Percentiles rank a stretch among this genome's conserved stretches.
Conservation (phyloP, 2,797 vertebrate genomes). For the Rhinella marina region DNA sequence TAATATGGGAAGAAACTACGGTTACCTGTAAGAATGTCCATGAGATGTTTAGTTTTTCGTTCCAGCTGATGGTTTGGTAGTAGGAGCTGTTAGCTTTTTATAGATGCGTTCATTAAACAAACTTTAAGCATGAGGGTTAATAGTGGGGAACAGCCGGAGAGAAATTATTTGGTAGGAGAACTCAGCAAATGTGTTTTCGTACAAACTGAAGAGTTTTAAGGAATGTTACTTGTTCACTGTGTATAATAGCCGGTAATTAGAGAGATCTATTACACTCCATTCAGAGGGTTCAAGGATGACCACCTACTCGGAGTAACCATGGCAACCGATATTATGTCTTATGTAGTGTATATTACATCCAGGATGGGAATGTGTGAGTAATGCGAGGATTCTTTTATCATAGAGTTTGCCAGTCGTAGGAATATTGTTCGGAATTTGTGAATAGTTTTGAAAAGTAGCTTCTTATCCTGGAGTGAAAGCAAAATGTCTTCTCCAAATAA, state of each 20-base stretch:
- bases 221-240: slow-evolving; percentile 84
- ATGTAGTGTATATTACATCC: slow-evolving; percentile 34
- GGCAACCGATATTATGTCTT: slow-evolving; percentile 57
- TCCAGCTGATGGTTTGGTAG: slow-evolving; percentile 30
- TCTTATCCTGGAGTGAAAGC: not conserved
- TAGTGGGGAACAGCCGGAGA: slow-evolving; percentile 88
- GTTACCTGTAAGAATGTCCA: slow-evolving; percentile 59
- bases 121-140: slow-evolving; percentile 81
- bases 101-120: slow-evolving; percentile 84
- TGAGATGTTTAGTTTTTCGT: slow-evolving; percentile 65
- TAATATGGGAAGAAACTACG: not conserved
- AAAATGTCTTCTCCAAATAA: not conserved
- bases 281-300: slow-evolving; percentile 74
- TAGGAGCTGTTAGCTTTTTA: slow-evolving; percentile 76
- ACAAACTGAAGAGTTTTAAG: slow-evolving; percentile 78
- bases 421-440: slow-evolving; percentile 17
- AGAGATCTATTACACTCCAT: slow-evolving; percentile 79
- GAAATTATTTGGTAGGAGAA: slow-evolving; percentile 87
- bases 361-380: slow-evolving; percentile 46
- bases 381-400: slow-evolving; percentile 35
- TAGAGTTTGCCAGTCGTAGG: slow-evolving; percentile 14
- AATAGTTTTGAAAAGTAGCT: slow-evolving; percentile 9
- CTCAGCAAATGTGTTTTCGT: slow-evolving; percentile 82
- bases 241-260: slow-evolving; percentile 71
- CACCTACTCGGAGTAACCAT: slow-evolving; percentile 75